Evolutionary conservation across 1,140 invertebrate species (phyloP), one percentile per base, ranked within the genome.

Genomic region (Triops cancriformis): DNA sequence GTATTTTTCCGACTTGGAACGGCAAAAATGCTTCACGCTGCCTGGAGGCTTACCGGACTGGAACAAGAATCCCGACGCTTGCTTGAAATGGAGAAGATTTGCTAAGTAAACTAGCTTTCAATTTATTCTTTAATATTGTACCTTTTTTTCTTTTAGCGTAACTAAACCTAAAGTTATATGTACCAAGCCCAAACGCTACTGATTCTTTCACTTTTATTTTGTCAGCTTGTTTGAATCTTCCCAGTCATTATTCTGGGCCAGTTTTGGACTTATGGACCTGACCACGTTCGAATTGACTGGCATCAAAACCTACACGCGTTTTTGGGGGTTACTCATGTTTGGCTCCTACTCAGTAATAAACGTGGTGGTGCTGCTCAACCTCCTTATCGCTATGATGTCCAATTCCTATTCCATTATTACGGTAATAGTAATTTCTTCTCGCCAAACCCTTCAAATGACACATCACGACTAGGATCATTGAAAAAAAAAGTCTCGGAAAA

Each of bases 301-400:
- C 45, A 92, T 93, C 79, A 92, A 93, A 83, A 88, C 89, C 0
- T 93, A 93, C 82, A 93, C 92, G 1, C 84, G 91, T 76, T 93
- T 93, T 83, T 93, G 91, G 91, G 91, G 91, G 31, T 84, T 93
- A 77, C 85, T 93, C 75, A 93, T 93, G 91, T 93, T 92, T 80
- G 91, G 91, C 28, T 90, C 90, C 1, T 94, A 93, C 84, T 91
- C 91, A 75, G 91, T 93, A 73, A 94, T 94, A 83, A 93, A 94
- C 81, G 90, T 94, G 79, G 93, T 94, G 81, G 93, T 95, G 23
- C 86, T 95, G 23, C 85, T 94, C 78, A 94, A 95, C 84, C 88
- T 95, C 77, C 89, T 95, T 72, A 95, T 95, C 80, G 93, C 93
- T 78, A 95, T 95, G 93, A 94, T 95, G 92, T 94, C 92, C 80